Conservation (phyloP, 2,888 invertebrate genomes). For the Caenorhabditis sp. region DNA sequence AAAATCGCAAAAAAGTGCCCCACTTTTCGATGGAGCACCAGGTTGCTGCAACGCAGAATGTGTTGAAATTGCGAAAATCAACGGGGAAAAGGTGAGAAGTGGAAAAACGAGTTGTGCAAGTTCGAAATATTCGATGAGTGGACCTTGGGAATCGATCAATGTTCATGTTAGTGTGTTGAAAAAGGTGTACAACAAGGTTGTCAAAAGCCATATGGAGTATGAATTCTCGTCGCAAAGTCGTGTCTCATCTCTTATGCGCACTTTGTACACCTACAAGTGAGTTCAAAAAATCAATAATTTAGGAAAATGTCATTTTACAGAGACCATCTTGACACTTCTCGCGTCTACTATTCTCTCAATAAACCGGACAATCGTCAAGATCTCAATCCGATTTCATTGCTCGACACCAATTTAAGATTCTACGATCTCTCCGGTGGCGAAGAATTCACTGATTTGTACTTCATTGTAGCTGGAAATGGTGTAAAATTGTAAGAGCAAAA, state of each 20-base stretch:
- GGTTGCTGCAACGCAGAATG: constrained; percentile 25
- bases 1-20: neutral
- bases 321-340: neutral
- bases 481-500: neutral
- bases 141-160: constrained; percentile 16
- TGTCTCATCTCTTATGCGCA: constrained; percentile 15
- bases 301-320: neutral
- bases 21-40: constrained; percentile 26
- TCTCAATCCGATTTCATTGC: constrained; percentile 12
- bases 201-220: constrained; percentile 11
- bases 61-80: constrained; percentile 9
- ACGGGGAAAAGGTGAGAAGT: constrained; percentile 16
- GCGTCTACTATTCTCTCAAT: constrained; percentile 11
- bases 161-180: constrained; percentile 18
- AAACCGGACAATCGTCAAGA: constrained; percentile 10
- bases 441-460: neutral
- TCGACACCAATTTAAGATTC: constrained; percentile 31
- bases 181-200: constrained; percentile 2
- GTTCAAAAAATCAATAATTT: neutral
- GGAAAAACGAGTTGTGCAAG: neutral
- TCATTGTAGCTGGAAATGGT: constrained; percentile 1
- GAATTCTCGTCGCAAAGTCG: constrained; percentile 24
- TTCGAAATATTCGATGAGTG: neutral
- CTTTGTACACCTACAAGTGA: constrained; percentile 2
- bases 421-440: constrained; percentile 11